Evolutionary conservation across 64 coral and sea anemone genomes (phyloP), one percentile per base, ranked within the genome.

Genomic region (Stylophora pistillata): DNA sequence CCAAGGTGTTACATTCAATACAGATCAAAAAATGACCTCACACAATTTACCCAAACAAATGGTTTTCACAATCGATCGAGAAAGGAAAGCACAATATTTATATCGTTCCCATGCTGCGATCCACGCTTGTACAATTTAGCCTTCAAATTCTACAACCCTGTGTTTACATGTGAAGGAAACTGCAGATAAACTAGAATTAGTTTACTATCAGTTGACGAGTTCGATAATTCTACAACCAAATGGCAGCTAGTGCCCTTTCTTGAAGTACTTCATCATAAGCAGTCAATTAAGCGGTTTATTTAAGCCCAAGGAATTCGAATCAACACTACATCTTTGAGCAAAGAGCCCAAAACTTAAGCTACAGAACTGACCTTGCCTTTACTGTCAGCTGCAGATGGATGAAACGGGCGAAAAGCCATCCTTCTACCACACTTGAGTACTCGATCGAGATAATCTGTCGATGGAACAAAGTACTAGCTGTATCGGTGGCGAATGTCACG

Each of bases 391-490:
- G 80, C 64, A 4, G 80, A 70, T 4, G 61, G 80, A 27, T 84
- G 80, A 70, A 69, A 84, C 32, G 80, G 80, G 14, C 80, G 62
- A 84, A 53, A 52, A 23, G 61, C 80, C 80, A 69, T 84, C 59
- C 65, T 41, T 70, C 12, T 6, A 0, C 9, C 16, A 0, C 16
- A 53, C 64, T 11, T 20, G 61, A 68, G 64, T 21, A 25, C 21
- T 68, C 64, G 64, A 68, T 25, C 12, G 1, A 68, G 9, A 21
- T 68, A 47, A 25, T 68, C 64, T 27, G 64, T 10, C 20, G 64
- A 21, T 64, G 52, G 18, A 76, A 52, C 6, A 37, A 76, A 82
- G 30, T 15, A 3, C 20, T n/a, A n/a, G n/a, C n/a, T n/a, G 33
- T 20, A 57, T 37, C 37, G 4, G 2, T 79, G 16, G 23, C 56